These are phyloP conservation scores for Xiphias gladius DNA, from an alignment of 2,113 vertebrate species.

Conservation along the genomic window DNA sequence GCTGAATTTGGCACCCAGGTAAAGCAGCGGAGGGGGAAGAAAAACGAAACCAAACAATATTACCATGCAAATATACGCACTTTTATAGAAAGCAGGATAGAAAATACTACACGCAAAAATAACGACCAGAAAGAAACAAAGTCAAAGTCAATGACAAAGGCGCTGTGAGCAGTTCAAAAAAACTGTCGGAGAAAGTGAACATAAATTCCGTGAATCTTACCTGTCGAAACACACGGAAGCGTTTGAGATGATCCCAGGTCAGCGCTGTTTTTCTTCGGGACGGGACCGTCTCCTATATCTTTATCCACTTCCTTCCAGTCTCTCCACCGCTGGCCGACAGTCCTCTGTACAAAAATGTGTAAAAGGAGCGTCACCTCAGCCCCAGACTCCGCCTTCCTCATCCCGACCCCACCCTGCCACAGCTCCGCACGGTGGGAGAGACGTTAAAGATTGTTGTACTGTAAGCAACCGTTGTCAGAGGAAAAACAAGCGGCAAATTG, in stretches of 20 bases:
- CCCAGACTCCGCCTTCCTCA: slow-evolving; percentile 65
- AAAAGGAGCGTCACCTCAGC: slow-evolving; percentile 73
- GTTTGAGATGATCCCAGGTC: slow-evolving; percentile 35
- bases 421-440: background rate
- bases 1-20: slow-evolving; percentile 10
- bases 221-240: slow-evolving; percentile 45
- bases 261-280: background rate
- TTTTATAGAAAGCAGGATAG: fast-evolving
- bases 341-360: slow-evolving; percentile 64
- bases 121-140: background rate
- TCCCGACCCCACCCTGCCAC: slow-evolving; percentile 72
- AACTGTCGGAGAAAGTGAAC: background rate
- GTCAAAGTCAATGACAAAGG: background rate
- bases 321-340: slow-evolving; percentile 42
- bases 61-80: background rate
- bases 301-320: slow-evolving; percentile 21
- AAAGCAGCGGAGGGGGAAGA: background rate
- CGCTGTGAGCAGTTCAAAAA: background rate
- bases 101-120: fast-evolving
- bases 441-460: background rate
- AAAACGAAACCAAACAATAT: background rate
- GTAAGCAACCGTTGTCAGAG: background rate
- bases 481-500: background rate
- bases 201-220: slow-evolving; percentile 39
- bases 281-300: slow-evolving; percentile 3